Evolutionary conservation across 1,140 invertebrate species (phyloP).

Genomic region (Drosophila lowei): DNA sequence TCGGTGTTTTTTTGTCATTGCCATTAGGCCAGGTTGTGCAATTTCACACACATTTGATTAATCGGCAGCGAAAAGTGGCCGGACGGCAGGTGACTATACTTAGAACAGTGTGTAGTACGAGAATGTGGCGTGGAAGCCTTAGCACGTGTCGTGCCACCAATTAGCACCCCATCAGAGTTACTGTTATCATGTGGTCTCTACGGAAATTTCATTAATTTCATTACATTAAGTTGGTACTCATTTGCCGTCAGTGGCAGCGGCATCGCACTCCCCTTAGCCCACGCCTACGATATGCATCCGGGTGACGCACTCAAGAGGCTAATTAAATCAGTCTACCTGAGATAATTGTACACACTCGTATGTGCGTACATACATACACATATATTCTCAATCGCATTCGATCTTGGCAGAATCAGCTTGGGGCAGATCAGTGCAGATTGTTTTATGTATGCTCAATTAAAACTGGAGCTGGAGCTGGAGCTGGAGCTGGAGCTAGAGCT

Average conservation of each 20-base stretch:
- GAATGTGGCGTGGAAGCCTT: not conserved
- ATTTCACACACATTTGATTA: conserved; percentile 42
- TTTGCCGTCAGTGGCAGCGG: not conserved
- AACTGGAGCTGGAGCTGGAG: conserved; percentile 8
- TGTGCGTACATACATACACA: not conserved
- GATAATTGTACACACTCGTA: not conserved
- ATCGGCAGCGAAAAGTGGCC: conserved; percentile 1
- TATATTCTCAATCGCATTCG: not conserved
- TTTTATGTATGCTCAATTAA: conserved; percentile 50
- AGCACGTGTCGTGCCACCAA: conserved; percentile 39
- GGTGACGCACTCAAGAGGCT: conserved; percentile 28
- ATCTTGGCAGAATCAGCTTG: conserved; percentile 55
- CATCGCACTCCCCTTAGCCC: not conserved
- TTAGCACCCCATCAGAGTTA: conserved; percentile 34
- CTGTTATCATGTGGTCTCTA: conserved; percentile 40
- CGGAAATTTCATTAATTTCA: conserved; percentile 40
- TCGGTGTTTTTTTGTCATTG: conserved; percentile 37
- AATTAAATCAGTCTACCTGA: conserved; percentile 14
- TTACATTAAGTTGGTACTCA: conserved; percentile 12
- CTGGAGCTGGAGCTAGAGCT: not conserved
- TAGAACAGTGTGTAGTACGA: not conserved
- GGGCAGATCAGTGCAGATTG: conserved; percentile 72
- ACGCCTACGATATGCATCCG: conserved; percentile 1
- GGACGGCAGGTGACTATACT: no score
- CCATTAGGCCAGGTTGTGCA: conserved; percentile 26